Evolutionary conservation across 2,888 invertebrate genomes (phyloP).

Genomic region (Clivina fossor): DNA sequence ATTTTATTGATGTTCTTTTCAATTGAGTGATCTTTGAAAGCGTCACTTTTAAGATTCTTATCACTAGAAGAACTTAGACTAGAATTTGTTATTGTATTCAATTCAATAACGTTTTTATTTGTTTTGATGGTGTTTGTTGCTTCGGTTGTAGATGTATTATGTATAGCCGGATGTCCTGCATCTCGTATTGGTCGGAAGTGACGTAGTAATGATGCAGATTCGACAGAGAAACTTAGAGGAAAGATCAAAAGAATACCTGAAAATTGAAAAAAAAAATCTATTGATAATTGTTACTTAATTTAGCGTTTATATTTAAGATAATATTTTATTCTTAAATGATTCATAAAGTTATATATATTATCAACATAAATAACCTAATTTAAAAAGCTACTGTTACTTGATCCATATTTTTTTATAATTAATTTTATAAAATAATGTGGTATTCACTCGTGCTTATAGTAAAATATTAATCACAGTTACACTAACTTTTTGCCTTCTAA

Average conservation of each 20-base stretch:
- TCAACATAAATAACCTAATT: background rate
- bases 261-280: constrained; percentile 37
- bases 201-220: constrained; percentile 36
- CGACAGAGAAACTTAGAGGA: constrained; percentile 37
- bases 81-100: constrained; percentile 16
- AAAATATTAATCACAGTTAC: too few relatives aligned
- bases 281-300: too few relatives aligned
- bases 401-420: constrained; percentile 1
- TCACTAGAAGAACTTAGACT: constrained; percentile 11
- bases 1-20: constrained; percentile 13
- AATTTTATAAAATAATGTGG: too few relatives aligned
- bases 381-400: too few relatives aligned
- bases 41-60: constrained; percentile 13
- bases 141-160: constrained; percentile 22
- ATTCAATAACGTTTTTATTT: constrained; percentile 16
- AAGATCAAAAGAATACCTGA: constrained; percentile 44
- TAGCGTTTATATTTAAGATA: too few relatives aligned
- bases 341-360: too few relatives aligned
- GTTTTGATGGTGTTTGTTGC: constrained; percentile 29
- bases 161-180: constrained; percentile 14
- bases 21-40: constrained; percentile 12
- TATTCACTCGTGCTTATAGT: too few relatives aligned
- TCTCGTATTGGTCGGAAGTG: constrained; percentile 32
- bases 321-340: too few relatives aligned
- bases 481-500: too few relatives aligned